Evolutionary conservation across 2,797 vertebrate genomes (phyloP).

Genomic region (Acanthurus tractus): DNA sequence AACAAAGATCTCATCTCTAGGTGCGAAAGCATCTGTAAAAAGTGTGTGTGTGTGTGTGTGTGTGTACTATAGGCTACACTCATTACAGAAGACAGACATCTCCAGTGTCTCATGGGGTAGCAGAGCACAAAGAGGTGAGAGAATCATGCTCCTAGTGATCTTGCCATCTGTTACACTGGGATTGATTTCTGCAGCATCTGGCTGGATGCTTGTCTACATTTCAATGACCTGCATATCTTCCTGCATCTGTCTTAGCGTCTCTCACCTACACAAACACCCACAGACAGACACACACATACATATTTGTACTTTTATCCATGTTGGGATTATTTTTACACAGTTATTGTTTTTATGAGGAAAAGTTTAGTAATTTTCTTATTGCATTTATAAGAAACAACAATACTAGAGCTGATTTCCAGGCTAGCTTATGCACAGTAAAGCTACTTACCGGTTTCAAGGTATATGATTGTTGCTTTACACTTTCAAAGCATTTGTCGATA

Average conservation of each 20-base stretch:
- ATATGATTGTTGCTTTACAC: neutral
- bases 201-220: conserved; percentile 65
- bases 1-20: conserved; percentile 30
- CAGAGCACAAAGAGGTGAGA: conserved; percentile 60
- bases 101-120: conserved; percentile 44
- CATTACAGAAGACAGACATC: conserved; percentile 56
- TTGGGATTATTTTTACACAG: neutral
- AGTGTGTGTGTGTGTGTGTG: conserved; percentile 17
- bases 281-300: neutral
- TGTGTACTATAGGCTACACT: conserved; percentile 28
- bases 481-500: neutral
- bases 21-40: conserved; percentile 42
- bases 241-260: conserved; percentile 21
- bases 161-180: conserved; percentile 64
- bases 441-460: neutral
- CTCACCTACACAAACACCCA: conserved; percentile 20
- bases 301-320: neutral
- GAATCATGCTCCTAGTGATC: conserved; percentile 59
- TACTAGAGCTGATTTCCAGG: no score
- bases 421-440: no score
- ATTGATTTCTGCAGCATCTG: conserved; percentile 74
- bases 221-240: conserved; percentile 66
- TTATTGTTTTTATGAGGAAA: neutral
- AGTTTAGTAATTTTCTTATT: no score
- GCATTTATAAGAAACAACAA: no score